Evolutionary conservation across 2,888 invertebrate species (phyloP).

Genomic region (Pollenia amentaria): DNA sequence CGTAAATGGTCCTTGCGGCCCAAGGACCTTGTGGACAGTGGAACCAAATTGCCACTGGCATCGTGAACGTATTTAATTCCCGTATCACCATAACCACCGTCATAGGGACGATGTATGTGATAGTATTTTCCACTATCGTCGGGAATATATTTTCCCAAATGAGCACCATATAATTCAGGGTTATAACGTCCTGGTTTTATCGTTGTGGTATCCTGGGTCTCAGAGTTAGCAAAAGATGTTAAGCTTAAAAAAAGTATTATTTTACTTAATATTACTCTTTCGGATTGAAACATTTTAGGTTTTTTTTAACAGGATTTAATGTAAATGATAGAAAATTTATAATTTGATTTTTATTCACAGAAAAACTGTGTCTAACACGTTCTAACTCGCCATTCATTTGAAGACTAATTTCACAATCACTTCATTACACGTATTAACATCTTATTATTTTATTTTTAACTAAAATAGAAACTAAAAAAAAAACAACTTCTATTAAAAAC

Average conservation of each 20-base stretch:
- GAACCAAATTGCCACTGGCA: conserved; percentile 74
- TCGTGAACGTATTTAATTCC: conserved; percentile 82
- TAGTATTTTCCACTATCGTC: conserved; percentile 86
- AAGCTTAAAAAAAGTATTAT: not conserved
- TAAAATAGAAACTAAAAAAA: not conserved
- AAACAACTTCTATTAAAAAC: conserved; percentile 62
- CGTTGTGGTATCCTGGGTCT: conserved; percentile 48
- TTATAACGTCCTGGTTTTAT: conserved; percentile 78
- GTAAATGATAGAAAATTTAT: not conserved
- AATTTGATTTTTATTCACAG: conserved; percentile 33
- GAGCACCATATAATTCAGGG: conserved; percentile 80
- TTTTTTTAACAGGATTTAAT: conserved; percentile 25
- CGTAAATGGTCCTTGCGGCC: conserved; percentile 80
- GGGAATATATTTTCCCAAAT: conserved; percentile 86
- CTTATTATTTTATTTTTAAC: conserved; percentile 40
- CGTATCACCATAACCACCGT: conserved; percentile 85
- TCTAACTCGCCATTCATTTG: conserved; percentile 49
- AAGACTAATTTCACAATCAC: conserved; percentile 68
- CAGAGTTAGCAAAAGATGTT: not conserved
- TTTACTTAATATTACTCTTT: conserved; percentile 5
- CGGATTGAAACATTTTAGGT: conserved; percentile 30
- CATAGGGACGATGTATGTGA: conserved; percentile 85
- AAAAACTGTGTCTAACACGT: conserved; percentile 39
- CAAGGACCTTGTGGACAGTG: conserved; percentile 69
- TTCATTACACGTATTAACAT: conserved; percentile 40